These are phyloP conservation scores for Scolopax mira DNA, from an alignment of 2,113 vertebrate genomes.

Conservation along the genomic window DNA sequence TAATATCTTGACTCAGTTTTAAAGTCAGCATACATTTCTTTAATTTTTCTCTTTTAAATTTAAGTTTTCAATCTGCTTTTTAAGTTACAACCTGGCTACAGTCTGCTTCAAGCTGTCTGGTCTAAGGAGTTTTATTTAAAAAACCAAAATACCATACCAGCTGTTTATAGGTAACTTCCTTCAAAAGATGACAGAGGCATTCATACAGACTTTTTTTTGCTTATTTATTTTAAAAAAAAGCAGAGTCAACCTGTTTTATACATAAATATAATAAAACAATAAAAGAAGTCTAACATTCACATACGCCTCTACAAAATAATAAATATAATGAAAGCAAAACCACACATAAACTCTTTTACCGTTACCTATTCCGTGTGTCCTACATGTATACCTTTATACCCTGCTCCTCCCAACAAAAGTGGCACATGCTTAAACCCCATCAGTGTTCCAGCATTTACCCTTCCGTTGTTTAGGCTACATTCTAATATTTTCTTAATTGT, in stretches of 20 bases:
- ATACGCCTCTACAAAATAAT: constrained; percentile 81
- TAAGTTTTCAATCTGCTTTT: neutral
- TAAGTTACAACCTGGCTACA: constrained; percentile 2
- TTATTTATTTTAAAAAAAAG: constrained; percentile 84
- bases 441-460: constrained; percentile 35
- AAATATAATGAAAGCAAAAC: constrained; percentile 77
- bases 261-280: constrained; percentile 80
- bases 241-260: constrained; percentile 77
- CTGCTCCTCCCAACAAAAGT: constrained; percentile 69
- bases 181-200: constrained; percentile 86
- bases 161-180: constrained; percentile 53
- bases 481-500: neutral
- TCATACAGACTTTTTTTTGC: constrained; percentile 77
- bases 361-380: constrained; percentile 59
- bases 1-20: neutral
- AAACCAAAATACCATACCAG: neutral
- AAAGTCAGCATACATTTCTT: neutral
- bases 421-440: constrained; percentile 19
- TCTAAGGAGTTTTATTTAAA: constrained; percentile 30
- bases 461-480: constrained; percentile 21
- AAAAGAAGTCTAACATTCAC: constrained; percentile 78
- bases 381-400: constrained; percentile 56
- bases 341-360: constrained; percentile 56
- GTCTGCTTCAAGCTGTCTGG: constrained; percentile 9
- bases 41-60: neutral